phyloP scores from a whole-genome alignment of 2,888 invertebrate genomes.

The Silvanus unidentatus region DNA sequence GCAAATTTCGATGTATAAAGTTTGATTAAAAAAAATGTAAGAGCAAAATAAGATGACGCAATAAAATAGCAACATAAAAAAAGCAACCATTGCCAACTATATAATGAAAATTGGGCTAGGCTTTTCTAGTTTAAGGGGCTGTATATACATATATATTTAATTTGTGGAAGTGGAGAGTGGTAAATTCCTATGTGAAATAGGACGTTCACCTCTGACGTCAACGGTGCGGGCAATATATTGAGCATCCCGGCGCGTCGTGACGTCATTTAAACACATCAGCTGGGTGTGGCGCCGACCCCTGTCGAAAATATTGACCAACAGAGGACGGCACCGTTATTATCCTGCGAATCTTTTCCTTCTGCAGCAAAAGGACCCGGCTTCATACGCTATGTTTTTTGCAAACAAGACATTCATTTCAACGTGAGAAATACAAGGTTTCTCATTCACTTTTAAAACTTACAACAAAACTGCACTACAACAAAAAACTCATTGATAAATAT shows the following conservation, averaged over 20 bases:
- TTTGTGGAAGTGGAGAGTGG: background rate
- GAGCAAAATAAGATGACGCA: background rate
- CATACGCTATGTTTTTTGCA: no score
- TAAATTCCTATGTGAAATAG: slow-evolving; percentile 21
- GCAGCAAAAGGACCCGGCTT: no score
- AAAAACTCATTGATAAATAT: no score
- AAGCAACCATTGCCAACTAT: background rate
- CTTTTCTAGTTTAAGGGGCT: no score
- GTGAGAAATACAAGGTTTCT: no score
- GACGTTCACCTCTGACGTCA: slow-evolving; percentile 42
- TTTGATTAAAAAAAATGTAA: background rate
- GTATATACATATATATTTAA: background rate
- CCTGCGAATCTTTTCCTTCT: no score
- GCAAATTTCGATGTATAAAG: no score
- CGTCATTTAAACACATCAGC: slow-evolving; percentile 46
- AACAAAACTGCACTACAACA: no score
- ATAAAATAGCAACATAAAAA: background rate
- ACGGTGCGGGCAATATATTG: slow-evolving; percentile 36
- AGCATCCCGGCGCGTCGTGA: slow-evolving; percentile 41
- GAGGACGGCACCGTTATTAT: slow-evolving; percentile 2
- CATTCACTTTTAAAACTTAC: no score
- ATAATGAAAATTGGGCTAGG: background rate
- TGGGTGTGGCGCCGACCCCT: slow-evolving; percentile 41
- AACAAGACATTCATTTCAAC: no score
- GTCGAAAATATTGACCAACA: slow-evolving; percentile 5